Evolutionary conservation across 2,888 invertebrate species (phyloP).

Genomic region (Zelleria hepariella): DNA sequence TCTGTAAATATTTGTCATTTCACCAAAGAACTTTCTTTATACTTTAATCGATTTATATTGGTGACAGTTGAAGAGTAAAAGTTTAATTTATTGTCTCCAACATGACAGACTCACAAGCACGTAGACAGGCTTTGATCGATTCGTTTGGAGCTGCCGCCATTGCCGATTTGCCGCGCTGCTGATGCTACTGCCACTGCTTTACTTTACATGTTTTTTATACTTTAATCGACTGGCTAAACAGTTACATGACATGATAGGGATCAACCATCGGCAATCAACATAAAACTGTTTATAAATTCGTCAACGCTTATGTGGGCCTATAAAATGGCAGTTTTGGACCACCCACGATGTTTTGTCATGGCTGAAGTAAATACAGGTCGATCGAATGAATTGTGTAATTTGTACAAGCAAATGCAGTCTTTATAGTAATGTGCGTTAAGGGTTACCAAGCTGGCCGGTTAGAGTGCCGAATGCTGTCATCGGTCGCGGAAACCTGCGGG

Average conservation of each 20-base stretch:
- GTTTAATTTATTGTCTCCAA: background rate
- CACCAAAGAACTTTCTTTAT: too few species aligned
- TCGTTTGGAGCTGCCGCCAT: background rate
- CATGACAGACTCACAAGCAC: background rate
- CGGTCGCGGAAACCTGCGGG: constrained; percentile 11
- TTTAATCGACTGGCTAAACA: background rate
- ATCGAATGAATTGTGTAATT: background rate
- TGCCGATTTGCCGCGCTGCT: background rate
- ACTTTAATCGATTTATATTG: too few species aligned
- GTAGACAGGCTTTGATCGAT: background rate
- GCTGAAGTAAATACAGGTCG: background rate
- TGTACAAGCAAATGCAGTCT: background rate
- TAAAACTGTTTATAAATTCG: constrained; percentile 24
- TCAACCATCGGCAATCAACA: constrained; percentile 21
- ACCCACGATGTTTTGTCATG: constrained; percentile 23
- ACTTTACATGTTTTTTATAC: background rate
- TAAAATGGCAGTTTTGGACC: constrained; percentile 40
- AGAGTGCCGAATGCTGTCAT: background rate
- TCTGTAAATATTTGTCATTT: too few species aligned
- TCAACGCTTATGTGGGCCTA: constrained; percentile 26
- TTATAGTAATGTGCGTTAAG: background rate
- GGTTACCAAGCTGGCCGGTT: background rate
- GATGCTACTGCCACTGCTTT: too few species aligned
- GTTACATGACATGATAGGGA: constrained; percentile 22
- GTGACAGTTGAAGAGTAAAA: too few species aligned